Conservation (phyloP, 2,888 invertebrate genomes). For the Syrphus vitripennis region DNA sequence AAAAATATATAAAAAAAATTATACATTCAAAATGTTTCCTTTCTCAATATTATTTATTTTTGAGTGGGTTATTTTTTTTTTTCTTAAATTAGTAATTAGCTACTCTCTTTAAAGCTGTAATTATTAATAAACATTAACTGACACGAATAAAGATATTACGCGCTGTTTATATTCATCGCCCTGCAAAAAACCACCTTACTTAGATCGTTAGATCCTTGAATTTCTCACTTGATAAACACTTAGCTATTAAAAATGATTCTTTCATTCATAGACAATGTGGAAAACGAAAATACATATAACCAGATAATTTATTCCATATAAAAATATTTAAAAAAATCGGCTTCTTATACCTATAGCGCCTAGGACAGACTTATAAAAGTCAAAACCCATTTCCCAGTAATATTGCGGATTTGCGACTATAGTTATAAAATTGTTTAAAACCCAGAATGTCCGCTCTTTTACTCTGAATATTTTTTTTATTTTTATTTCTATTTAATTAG, state of each 20-base stretch:
- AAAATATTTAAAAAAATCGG: neutral
- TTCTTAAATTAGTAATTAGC: too few relatives aligned
- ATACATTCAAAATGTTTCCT: too few relatives aligned
- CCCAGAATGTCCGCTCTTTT: conserved; percentile 26
- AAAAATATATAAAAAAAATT: too few relatives aligned
- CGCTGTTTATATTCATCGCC: neutral
- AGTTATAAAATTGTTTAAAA: conserved; percentile 47
- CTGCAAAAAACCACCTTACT: neutral
- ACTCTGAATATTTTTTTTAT: neutral
- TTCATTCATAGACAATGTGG: conserved; percentile 14
- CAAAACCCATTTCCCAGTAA: conserved; percentile 60
- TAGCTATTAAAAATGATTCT: neutral
- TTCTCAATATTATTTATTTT: too few relatives aligned
- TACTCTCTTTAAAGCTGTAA: too few relatives aligned
- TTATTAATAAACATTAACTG: too few relatives aligned
- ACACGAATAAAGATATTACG: neutral
- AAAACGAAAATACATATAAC: neutral
- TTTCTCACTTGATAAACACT: neutral
- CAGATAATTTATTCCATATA: neutral
- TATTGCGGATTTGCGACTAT: conserved; percentile 29
- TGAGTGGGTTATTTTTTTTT: too few relatives aligned
- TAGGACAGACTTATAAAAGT: conserved; percentile 60
- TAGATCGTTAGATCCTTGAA: neutral
- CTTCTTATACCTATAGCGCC: conserved; percentile 27
- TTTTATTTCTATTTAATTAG: conserved; percentile 35